Evolutionary conservation across 2,888 invertebrate species (phyloP), one percentile per base, ranked within the genome.

Genomic region (Allolobophora icterica): DNA sequence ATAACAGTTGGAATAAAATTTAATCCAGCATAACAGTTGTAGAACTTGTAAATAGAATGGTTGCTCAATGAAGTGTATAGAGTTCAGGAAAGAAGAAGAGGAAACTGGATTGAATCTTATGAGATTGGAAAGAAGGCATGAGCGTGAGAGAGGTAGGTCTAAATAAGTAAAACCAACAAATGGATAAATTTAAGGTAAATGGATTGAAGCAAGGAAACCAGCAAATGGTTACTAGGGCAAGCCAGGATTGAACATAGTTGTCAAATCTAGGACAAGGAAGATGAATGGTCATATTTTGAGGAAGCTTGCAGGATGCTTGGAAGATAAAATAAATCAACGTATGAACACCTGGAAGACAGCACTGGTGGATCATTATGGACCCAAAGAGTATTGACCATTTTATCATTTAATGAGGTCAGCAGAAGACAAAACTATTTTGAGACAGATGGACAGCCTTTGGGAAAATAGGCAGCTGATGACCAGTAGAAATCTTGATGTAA

Each of bases 341-440:
- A 71, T n/a, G n/a, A 71, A n/a, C 71, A 71, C 71, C 30, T 71
- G 71, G 71, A 71, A n/a, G 52, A 52, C 52, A 52, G 71, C 71
- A 71, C 11, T 30, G 71, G n/a, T 71, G 71, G n/a, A n/a, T 71
- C 0, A n/a, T 71, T 71, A n/a, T n/a, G 71, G 71, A 71, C n/a
- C 8, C n/a, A n/a, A n/a, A 71, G n/a, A 71, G n/a, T n/a, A 71
- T 30, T n/a, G 71, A 71, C 71, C 71, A 11, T n/a, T 71, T 71
- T 71, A 13, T 71, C 15, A 71, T 71, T 71, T 71, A 71, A 52
- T 52, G 52, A 52, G 52, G 24, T 21, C n/a, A n/a, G 71, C 30
- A 71, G n/a, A 8, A n/a, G 71, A n/a, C 4, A 71, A 13, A n/a
- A 71, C 30, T 71, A n/a, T 71, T 30, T 71, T 30, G 71, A n/a